Evolutionary conservation across 2,888 invertebrate genomes (phyloP).

Genomic region (Monopis laevigella): DNA sequence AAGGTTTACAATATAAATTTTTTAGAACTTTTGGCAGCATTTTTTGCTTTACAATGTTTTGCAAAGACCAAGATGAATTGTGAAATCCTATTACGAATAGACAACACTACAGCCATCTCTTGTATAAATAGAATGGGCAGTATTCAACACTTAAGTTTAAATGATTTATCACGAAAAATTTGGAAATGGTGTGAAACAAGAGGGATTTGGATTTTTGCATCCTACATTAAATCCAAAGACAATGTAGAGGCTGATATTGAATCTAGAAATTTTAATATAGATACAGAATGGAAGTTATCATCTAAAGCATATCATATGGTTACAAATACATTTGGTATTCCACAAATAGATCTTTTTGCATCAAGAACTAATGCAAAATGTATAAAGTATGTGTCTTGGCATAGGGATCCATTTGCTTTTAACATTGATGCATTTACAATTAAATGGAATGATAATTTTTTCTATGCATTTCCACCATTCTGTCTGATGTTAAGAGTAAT

Average conservation of each 20-base stretch:
- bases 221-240: slow-evolving; percentile 9
- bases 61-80: not conserved
- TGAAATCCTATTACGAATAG: slow-evolving; percentile 5
- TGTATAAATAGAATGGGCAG: slow-evolving; percentile 10
- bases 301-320: not conserved
- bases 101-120: slow-evolving; percentile 4
- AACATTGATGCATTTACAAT: slow-evolving; percentile 12
- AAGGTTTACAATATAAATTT: slow-evolving; percentile 8
- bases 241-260: slow-evolving; percentile 5
- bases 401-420: slow-evolving; percentile 9
- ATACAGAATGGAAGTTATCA: slow-evolving; percentile 10
- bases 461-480: slow-evolving; percentile 19
- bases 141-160: slow-evolving; percentile 6
- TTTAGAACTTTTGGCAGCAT: slow-evolving; percentile 12
- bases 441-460: slow-evolving; percentile 10
- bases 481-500: slow-evolving; percentile 14
- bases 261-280: no score
- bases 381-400: slow-evolving; percentile 10
- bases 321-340: not conserved
- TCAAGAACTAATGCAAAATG: slow-evolving; percentile 10
- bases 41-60: slow-evolving; percentile 8
- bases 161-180: slow-evolving; percentile 2
- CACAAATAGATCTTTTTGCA: slow-evolving; percentile 11
- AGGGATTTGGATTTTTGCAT: slow-evolving; percentile 9
- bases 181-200: slow-evolving; percentile 11